Conservation (phyloP, 2,113 vertebrate species). For the Phrynosoma platyrhinos region DNA sequence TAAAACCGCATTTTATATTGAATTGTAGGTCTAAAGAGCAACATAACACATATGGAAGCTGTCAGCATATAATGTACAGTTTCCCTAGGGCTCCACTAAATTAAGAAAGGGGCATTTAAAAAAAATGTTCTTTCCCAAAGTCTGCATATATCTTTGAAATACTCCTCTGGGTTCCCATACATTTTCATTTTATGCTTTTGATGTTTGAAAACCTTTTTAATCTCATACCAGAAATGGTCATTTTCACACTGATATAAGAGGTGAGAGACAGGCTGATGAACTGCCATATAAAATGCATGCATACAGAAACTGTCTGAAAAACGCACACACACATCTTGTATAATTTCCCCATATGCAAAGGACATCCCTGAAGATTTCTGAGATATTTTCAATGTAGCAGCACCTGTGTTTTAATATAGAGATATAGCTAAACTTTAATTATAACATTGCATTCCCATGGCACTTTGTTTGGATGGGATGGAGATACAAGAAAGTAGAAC, state of each 20-base stretch:
- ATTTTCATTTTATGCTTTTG: slow-evolving; percentile 44
- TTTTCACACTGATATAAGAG: slow-evolving; percentile 51
- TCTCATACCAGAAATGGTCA: slow-evolving; percentile 50
- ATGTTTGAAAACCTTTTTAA: slow-evolving; percentile 44
- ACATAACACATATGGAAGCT: slow-evolving; percentile 73
- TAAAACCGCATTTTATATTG: slow-evolving; percentile 61
- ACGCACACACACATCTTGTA: background rate
- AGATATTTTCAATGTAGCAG: slow-evolving; percentile 43
- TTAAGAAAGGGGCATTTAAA: slow-evolving; percentile 51
- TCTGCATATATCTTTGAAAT: slow-evolving; percentile 37
- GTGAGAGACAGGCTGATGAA: slow-evolving; percentile 33
- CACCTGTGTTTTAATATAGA: slow-evolving; percentile 54
- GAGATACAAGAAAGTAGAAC: slow-evolving; percentile 4
- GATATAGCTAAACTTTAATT: slow-evolving; percentile 25
- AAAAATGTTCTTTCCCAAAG: slow-evolving; percentile 53
- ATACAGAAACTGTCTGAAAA: slow-evolving; percentile 51
- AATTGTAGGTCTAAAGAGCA: slow-evolving; percentile 67
- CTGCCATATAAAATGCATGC: slow-evolving; percentile 56
- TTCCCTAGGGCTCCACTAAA: slow-evolving; percentile 60
- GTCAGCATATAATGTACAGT: slow-evolving; percentile 69
- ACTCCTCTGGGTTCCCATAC: slow-evolving; percentile 47
- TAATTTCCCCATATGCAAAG: slow-evolving; percentile 45
- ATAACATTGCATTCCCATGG: background rate
- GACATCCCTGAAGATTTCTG: slow-evolving; percentile 39
- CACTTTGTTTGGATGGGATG: background rate